Base-by-base conservation (phyloP, 2,797 vertebrate species). In the Ciconia nigra region DNA sequence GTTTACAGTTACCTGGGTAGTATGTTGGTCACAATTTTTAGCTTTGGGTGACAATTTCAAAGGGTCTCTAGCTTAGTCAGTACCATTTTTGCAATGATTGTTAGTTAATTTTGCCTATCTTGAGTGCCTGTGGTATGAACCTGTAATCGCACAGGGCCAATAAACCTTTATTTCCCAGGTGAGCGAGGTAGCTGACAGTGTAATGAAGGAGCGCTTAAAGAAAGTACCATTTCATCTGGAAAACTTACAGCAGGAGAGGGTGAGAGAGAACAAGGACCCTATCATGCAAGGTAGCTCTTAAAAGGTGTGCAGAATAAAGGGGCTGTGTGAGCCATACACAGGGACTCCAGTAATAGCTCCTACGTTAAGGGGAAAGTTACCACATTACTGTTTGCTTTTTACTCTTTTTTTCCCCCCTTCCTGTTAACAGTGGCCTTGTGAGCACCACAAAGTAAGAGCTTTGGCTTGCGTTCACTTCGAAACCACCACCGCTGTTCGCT, bases 141-240 rank as follows among this genome's bases (percentile, higher is more conserved):
- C 39, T 37, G 66, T 63, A 96, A 84, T 46, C 39, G 35, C 51
- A 81, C 42, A 37, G 29, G 52, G 65, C 22, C 18, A 88, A 83
- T 89, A 74, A 88, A 65, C 54, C 84, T 77, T 80, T 67, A 72
- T 79, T 83, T 95, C 85, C 80, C 74, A 77, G 47, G 31, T 87
- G 61, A 94, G 49, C 7, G 29, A 87, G 67, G 41, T 20, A 52
- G 58, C 12, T 17, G 79, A 67, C n/a, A 63, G 42, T 39, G 58
- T 80, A 63, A 93, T 49, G 65, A 89, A 86, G 47, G 22, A 78
- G 33, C 2, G 3, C 54, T 85, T 83, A 55, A 80, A 85, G 70
- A 82, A 90, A 73, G 19, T 46, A 54, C 33, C 47, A 10, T 86
- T 90, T 49, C 55, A 58, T 51, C 55, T 87, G 87, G 89, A 94